Conservation (phyloP, 2,113 vertebrate genomes). For the Synchiropus splendidus region DNA sequence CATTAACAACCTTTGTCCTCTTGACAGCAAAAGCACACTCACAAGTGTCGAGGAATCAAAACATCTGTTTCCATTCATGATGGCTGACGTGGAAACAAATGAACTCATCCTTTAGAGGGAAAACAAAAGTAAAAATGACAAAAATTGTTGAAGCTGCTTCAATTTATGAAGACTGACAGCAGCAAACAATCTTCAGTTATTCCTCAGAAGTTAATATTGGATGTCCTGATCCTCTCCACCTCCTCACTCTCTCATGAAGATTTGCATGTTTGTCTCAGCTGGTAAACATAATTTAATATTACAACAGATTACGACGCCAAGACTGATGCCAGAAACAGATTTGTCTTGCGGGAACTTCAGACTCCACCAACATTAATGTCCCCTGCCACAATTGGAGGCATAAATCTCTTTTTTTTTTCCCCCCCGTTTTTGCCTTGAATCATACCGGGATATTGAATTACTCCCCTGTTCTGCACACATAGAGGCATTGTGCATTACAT, state of each 20-base stretch:
- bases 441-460: conserved; percentile 81
- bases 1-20: too few relatives aligned
- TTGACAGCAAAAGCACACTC: too few relatives aligned
- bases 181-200: too few relatives aligned
- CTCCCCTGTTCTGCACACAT: conserved; percentile 63
- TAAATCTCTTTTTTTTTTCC: conserved; percentile 66
- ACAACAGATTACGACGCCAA: conserved; percentile 60
- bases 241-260: conserved; percentile 8
- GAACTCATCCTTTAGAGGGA: not conserved
- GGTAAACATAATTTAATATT: conserved; percentile 64
- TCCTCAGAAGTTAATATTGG: too few relatives aligned
- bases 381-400: conserved; percentile 57
- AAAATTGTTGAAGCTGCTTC: too few relatives aligned
- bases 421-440: conserved; percentile 70
- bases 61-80: too few relatives aligned
- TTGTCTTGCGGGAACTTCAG: conserved; percentile 59
- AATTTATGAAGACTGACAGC: too few relatives aligned
- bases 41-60: too few relatives aligned
- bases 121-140: conserved; percentile 8
- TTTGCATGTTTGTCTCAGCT: conserved; percentile 44
- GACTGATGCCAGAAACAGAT: conserved; percentile 46
- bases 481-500: conserved; percentile 71
- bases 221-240: too few relatives aligned
- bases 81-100: not conserved
- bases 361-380: conserved; percentile 55